Evolutionary conservation across 2,888 invertebrate genomes (phyloP), one percentile per base, ranked within the genome.

Genomic region (Drosophila longiperda): DNA sequence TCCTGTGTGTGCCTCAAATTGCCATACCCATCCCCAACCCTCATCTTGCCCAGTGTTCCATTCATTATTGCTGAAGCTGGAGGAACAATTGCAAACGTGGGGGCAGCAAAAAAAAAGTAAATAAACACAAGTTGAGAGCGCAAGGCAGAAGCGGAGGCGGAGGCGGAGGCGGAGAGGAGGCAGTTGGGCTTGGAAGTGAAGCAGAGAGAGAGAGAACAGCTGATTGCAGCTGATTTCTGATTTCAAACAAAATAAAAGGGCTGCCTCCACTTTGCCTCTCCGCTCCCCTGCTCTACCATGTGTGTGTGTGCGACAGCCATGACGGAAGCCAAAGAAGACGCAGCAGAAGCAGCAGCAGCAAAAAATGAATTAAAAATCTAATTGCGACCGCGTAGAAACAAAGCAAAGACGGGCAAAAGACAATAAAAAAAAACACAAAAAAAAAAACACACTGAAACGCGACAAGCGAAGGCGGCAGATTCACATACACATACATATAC

Each of bases 221-320:
- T 89, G 89, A 89, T 89, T 89, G 86, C 84, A 88, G 89, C 89
- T 90, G 90, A 89, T 89, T 89, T 87, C 62, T 61, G 53, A 60
- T 73, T 72, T 53, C 65, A 45, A 65, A 67, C 40, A 60, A 23
- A 69, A n/a, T 66, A 67, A 73, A 66, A 71, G 71, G 74, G 78
- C 65, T 69, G 52, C 45, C 58, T 26, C 34, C 54, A 54, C 61
- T 12, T 11, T 58, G 49, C 54, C 49, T 20, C 71, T 34, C 9
- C 49, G 42, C 40, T 29, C 29, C 9, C 6, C 20, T 4, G 12
- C 12, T 15, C 40, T 5, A 32, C 40, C 17, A 9, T 57, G 6
- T 42, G 6, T 26, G 5, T 64, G 81, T 83, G 89, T 80, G 87
- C 84, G 76, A 50, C 78, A 78, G 75, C 57, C 85, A 87, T 85